Conservation (phyloP, 2,797 vertebrate species). For the Astyanax mexicanus region DNA sequence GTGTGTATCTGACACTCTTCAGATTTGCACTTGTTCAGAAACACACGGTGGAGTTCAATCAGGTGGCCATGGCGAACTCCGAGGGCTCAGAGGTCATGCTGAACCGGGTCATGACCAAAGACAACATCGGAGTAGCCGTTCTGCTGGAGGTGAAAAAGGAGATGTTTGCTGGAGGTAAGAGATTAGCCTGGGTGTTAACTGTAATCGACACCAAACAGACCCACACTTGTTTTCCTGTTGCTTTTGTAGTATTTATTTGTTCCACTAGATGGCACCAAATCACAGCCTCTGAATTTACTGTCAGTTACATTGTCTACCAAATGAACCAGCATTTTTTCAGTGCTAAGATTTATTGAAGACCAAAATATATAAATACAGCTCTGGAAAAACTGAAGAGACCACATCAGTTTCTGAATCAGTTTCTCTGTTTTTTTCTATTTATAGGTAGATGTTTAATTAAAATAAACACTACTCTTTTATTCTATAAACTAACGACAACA, state of each 20-base stretch:
- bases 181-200: neutral
- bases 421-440: too few relatives aligned
- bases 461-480: too few relatives aligned
- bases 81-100: conserved; percentile 98
- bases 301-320: too few relatives aligned
- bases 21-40: conserved; percentile 95
- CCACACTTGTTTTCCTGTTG: neutral
- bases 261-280: conserved; percentile 54
- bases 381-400: too few relatives aligned
- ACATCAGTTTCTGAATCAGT: too few relatives aligned
- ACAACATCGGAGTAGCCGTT: conserved; percentile 95
- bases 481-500: too few relatives aligned
- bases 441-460: too few relatives aligned
- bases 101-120: conserved; percentile 98
- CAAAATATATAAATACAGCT: too few relatives aligned
- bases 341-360: neutral
- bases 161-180: conserved; percentile 87
- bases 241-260: neutral
- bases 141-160: conserved; percentile 94
- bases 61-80: conserved; percentile 98
- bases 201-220: neutral
- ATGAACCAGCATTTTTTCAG: too few relatives aligned
- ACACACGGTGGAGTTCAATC: conserved; percentile 98
- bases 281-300: conserved; percentile 1
- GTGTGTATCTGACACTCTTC: conserved; percentile 29